Base-by-base conservation (phyloP, 2,888 invertebrate genomes). In the Xylota sylvarum region DNA sequence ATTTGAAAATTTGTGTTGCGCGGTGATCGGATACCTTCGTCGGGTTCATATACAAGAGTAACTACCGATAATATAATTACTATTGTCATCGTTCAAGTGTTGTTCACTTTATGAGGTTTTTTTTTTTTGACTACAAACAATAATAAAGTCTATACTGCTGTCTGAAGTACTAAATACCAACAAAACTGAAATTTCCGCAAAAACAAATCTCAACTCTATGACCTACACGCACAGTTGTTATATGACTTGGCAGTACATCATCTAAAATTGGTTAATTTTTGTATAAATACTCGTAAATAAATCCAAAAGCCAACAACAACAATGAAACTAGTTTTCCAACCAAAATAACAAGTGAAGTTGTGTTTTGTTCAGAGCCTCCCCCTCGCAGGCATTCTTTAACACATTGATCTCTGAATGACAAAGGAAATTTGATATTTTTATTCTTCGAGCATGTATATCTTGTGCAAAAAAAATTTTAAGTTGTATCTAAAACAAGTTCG, bases 1-100 rank as follows among this genome's bases (percentile, higher is more conserved):
- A 60, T 72, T 81, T 65, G 76, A 76, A 81, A 67, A 81, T 76
- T 80, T 77, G 81, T 77, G 70, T 85, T 76, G 85, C 85, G 72
- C 62, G 80, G 81, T 85, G 67, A 72, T 85, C 85, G 85, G 76
- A 74, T 79, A 73, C 62, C 73, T 79, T 84, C 40, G 67, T 30
- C 74, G 73, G 72, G 55, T 43, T 73, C 55, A 77, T 48, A 55
- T 46, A 72, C 32, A 37, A 79, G 58, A 50, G 67, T 74, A 60
- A 74, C 80, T 73, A 60, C 40, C 43, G 19, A 62, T 69, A 78
- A 35, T 50, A 69, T 67, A 77, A 55, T 64, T 50, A 60, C 73
- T 60, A 37, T 60, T 52, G 70, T 52, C 78, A 52, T 58, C 72
- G 65, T 60, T 52, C 62, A 77, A 70, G 64, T 32, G 72, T 56